Evolutionary conservation across 2,888 invertebrate species (phyloP), one percentile per base, ranked within the genome.

Genomic region (Nymphalis polychloros): DNA sequence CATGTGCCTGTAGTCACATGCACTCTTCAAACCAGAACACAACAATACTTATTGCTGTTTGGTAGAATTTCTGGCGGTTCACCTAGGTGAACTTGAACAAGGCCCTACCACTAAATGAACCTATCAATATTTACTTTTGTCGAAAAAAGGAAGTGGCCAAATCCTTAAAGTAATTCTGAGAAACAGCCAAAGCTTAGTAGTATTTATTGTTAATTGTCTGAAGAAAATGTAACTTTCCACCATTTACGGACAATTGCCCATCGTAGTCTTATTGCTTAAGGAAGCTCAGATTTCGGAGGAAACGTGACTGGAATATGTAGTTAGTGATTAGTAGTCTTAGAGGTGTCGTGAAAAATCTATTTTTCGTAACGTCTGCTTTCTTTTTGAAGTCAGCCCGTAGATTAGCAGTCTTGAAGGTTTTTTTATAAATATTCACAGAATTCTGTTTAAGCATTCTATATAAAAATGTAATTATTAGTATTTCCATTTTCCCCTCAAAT

Each of bases 181-280:
- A 52, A 23, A 23, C 13, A 17, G 31, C 31, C 13, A 53, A 27
- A 8, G 31, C 31, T 55, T 55, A 55, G 31, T 55, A 31, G 55
- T 55, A n/a, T 55, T 55, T 55, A 55, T 55, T 55, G 55, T 35
- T 55, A 55, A 55, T 55, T 55, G 31, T 31, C 17, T 31, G 55
- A 55, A 27, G 27, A 27, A 16, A 23, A 16, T 35, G 55, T 55
- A 17, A 55, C 31, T 17, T 55, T n/a, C 1, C 55, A 55, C 55
- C 55, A 31, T 55, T 55, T 55, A 55, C 31, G 55, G 55, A 55
- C 55, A 55, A 53, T 55, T 35, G 55, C 55, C 55, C 20, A 8
- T 55, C 55, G 31, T 27, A 20, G 31, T 35, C 31, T 55, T 55
- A 53, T 53, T 27, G 20, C 53, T 53, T 23, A 23, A 53, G 55